A percentile compares a stretch with the other conserved stretches of the same genome.
Conservation (phyloP, 2,113 vertebrate genomes). For the Salminus brasiliensis region DNA sequence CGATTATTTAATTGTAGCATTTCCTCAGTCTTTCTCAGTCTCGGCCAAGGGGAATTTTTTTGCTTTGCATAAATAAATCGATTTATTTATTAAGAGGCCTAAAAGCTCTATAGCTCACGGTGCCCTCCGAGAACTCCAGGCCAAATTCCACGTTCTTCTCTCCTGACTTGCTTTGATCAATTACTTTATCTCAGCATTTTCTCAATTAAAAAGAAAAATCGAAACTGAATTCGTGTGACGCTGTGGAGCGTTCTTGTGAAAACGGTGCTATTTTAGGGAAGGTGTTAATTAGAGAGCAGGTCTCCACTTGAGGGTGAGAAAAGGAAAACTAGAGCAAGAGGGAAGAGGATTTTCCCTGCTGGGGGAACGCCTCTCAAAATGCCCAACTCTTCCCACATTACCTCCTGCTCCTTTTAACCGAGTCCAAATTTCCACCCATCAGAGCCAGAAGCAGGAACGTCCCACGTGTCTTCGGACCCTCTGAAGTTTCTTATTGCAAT, state of each 20-base stretch:
- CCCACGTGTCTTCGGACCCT: not conserved
- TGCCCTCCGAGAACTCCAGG: not conserved
- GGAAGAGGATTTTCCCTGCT: constrained; percentile 37
- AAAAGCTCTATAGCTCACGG: too few species aligned
- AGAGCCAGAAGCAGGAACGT: not conserved
- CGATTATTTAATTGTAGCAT: too few species aligned
- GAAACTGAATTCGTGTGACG: not conserved
- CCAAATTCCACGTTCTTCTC: not conserved
- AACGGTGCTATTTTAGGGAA: constrained; percentile 67
- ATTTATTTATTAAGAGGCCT: too few species aligned
- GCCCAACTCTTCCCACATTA: not conserved
- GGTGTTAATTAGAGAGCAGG: constrained; percentile 68
- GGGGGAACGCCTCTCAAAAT: not conserved
- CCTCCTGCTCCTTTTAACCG: not conserved
- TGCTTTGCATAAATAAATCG: too few species aligned
- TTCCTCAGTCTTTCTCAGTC: too few species aligned
- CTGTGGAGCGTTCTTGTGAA: constrained; percentile 27
- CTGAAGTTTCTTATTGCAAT: not conserved
- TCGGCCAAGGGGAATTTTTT: too few species aligned
- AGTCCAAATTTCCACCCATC: not conserved
- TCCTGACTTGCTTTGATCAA: too few species aligned
- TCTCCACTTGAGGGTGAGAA: constrained; percentile 17
- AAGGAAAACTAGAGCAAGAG: not conserved
- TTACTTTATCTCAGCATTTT: not conserved
- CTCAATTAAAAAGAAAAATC: not conserved